A percentile compares a stretch with the other conserved stretches of the same genome.
phyloP scores from a whole-genome alignment of 2,113 vertebrate genomes.

The Thunnus maccoyii region DNA sequence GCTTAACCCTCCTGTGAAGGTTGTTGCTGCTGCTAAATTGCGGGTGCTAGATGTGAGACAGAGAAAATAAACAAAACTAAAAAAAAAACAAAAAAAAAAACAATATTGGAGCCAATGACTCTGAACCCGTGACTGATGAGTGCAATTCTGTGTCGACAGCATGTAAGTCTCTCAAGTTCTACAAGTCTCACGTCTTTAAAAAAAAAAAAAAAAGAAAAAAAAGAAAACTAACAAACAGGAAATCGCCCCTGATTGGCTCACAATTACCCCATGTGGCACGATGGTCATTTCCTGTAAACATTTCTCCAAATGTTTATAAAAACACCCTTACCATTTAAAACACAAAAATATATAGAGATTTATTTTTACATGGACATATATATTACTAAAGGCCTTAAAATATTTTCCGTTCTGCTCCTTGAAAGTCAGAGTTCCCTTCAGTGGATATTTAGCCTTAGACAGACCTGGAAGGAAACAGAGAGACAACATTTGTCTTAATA shows the following conservation, averaged over 20 bases:
- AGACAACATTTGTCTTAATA: neutral
- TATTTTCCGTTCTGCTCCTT: slow-evolving; percentile 79
- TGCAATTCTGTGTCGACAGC: slow-evolving; percentile 76
- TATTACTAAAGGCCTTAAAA: slow-evolving; percentile 87
- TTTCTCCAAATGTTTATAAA: slow-evolving; percentile 78
- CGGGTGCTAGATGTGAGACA: slow-evolving; percentile 35
- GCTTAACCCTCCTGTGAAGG: slow-evolving; percentile 48
- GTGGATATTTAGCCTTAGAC: slow-evolving; percentile 63
- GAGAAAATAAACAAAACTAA: slow-evolving; percentile 33
- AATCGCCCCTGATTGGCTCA: slow-evolving; percentile 72
- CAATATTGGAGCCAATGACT: slow-evolving; percentile 35
- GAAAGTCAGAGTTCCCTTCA: slow-evolving; percentile 83
- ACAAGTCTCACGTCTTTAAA: slow-evolving; percentile 27
- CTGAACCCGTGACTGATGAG: slow-evolving; percentile 69
- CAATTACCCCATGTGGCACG: slow-evolving; percentile 79
- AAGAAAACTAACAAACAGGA: slow-evolving; percentile 47
- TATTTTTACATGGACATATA: slow-evolving; percentile 80
- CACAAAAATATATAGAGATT: slow-evolving; percentile 85
- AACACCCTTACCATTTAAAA: slow-evolving; percentile 71
- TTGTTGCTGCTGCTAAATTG: slow-evolving; percentile 31
- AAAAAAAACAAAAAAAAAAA: slow-evolving; percentile 1
- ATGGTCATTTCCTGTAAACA: slow-evolving; percentile 81
- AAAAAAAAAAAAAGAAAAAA: slow-evolving; percentile 31
- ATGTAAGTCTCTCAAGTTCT: slow-evolving; percentile 62
- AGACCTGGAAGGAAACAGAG: slow-evolving; percentile 68